Conservation (phyloP, 2,888 invertebrate species). For the Laothoe populi region DNA sequence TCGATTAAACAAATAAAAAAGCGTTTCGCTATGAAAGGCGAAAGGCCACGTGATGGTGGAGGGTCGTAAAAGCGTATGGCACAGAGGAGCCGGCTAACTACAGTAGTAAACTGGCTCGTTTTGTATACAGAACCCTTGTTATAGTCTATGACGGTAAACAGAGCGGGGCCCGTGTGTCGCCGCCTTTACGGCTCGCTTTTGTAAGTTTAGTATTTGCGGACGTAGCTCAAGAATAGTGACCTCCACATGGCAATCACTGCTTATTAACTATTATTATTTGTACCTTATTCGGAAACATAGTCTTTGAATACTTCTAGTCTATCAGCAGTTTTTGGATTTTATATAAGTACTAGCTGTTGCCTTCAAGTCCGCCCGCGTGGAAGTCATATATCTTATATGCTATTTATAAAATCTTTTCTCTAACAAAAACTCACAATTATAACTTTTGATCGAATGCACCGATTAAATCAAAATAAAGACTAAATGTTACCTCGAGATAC, state of each 20-base stretch:
- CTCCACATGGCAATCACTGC: conserved; percentile 49
- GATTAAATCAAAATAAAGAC: too few relatives aligned
- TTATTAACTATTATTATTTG: conserved; percentile 42
- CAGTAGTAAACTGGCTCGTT: conserved; percentile 79
- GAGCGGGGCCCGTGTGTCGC: conserved; percentile 77
- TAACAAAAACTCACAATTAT: too few relatives aligned
- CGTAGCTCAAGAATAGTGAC: conserved; percentile 60
- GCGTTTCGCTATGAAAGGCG: conserved; percentile 80
- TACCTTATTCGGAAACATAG: background rate
- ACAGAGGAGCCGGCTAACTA: conserved; percentile 80
- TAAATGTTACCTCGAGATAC: too few relatives aligned
- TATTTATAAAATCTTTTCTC: too few relatives aligned
- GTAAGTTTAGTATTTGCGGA: conserved; percentile 72
- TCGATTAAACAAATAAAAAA: conserved; percentile 85
- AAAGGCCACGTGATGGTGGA: conserved; percentile 78
- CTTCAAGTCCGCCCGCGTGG: too few relatives aligned
- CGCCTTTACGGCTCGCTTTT: conserved; percentile 79
- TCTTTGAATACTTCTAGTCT: too few relatives aligned
- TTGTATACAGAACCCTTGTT: conserved; percentile 81
- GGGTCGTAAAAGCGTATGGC: conserved; percentile 82
- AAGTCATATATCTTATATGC: too few relatives aligned
- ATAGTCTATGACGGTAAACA: conserved; percentile 77
- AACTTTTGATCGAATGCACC: too few relatives aligned
- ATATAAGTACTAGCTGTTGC: too few relatives aligned
- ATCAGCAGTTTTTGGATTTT: too few relatives aligned